Conservation (phyloP, 2,797 vertebrate species). For the Spinibarbus caldwelli region DNA sequence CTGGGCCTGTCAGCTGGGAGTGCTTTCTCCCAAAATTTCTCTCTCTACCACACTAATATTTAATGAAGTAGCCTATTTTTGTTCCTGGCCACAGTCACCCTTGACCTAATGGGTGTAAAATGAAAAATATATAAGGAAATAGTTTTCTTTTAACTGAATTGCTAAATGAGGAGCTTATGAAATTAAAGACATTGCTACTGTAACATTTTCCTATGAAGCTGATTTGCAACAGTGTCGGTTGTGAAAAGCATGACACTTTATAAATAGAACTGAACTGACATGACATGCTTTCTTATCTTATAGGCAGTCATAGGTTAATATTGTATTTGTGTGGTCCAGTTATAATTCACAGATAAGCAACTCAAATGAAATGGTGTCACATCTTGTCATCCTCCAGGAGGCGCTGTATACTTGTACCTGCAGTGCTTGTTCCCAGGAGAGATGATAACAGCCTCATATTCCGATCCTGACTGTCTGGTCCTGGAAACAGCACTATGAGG, state of each 20-base stretch:
- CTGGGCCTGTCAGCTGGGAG: too few relatives aligned
- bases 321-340: background rate
- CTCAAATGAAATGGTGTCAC: background rate
- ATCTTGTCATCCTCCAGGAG: conserved; percentile 1
- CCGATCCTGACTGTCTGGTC: background rate
- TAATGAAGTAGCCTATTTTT: background rate
- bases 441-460: background rate
- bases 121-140: too few relatives aligned
- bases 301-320: background rate
- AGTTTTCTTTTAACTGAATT: background rate
- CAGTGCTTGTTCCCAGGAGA: background rate
- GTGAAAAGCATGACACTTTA: background rate
- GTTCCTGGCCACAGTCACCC: too few relatives aligned
- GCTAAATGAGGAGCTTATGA: background rate
- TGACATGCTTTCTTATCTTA: background rate
- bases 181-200: background rate
- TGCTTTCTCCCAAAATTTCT: too few relatives aligned
- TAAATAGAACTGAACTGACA: background rate
- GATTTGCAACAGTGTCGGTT: background rate
- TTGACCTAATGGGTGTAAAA: too few relatives aligned
- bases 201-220: too few relatives aligned
- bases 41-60: background rate
- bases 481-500: background rate
- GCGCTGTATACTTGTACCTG: conserved; percentile 31
- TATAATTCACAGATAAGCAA: background rate